Base-by-base conservation (phyloP, 2,113 vertebrate genomes). In the Tyrannus savana region DNA sequence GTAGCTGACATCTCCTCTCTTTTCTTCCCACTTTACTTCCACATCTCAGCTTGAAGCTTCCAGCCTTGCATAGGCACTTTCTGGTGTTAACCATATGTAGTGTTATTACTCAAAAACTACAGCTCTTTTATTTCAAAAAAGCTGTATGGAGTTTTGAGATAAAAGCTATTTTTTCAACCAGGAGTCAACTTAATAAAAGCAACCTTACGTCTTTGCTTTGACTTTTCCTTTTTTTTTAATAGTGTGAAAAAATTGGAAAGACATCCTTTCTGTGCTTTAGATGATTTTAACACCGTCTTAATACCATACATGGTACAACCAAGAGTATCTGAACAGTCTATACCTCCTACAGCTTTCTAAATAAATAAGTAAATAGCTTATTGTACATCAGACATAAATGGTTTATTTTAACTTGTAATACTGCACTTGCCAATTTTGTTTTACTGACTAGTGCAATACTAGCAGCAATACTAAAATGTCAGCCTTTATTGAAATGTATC, bases 91-190 rank as follows among this genome's bases (percentile, higher is more conserved):
- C 71, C 60, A 79, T 87, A 95, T 84, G 82, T 76, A 66, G 42
- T 87, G 90, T 87, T 80, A 69, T 67, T 91, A 62, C 50, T 71
- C 16, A 30, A 77, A 93, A 90, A 69, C 17, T 69, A 66, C 42
- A 94, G 55, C 21, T 35, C 86, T 80, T 87, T 80, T 90, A 90
- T 76, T 95, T 93, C 12, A 4, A 58, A 91, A 93, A 91, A 87
- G 28, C 59, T 73, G 19, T 52, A 62, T 3, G 30, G 39, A 71
- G 24, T 82, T 85, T 90, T 91, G 64, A 74, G 56, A 37, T 35
- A 80, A 88, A 81, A 87, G 30, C 39, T 44, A 60, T 81, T 82
- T 53, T 44, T 71, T 74, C 90, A 94, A 81, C 28, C 25, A 81
- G 55, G 52, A 92, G 50, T 53, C 46, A 76, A 62, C 11, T n/a